Base-by-base conservation (phyloP, 1,140 invertebrate genomes). In the Pseudomyrmex dendroicus region DNA sequence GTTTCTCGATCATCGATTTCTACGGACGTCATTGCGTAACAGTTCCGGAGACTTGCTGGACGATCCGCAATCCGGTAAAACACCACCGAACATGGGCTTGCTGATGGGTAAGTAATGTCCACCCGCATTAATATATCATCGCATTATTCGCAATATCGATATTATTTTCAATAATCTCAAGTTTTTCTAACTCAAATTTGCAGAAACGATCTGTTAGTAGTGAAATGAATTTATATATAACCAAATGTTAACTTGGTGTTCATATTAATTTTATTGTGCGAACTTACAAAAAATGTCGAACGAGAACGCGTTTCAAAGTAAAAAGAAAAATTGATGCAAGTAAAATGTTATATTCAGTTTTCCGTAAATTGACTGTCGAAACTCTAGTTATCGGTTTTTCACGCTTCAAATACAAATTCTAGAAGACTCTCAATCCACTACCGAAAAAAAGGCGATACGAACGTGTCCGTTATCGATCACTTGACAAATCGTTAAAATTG, bases 11-110 rank as follows among this genome's bases (percentile, higher is more conserved):
- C 10, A 63, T 46, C 7, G 17, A 73, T 86, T 86, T 84, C 8
- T 66, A 83, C 82, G 86, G 96, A 35, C 89, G 0, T n/a, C 10
- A 56, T 61, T 20, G 56, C 61, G 13, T 70, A 85, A 44, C 22
- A 92, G 91, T 96, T 95, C 96, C 52, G 96, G 95, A 88, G 97
- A 96, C 93, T 95, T 94, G 22, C 89, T 90, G 67, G 89, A 90
- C 74, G 89, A 91, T 17, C 91, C 92, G 57, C 89, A 93, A 44
- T 87, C 91, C 8, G 92, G 93, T 67, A 95, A 95, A 91, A 89
- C 90, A 68, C 89, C 93, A 1, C 92, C 93, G 72, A 92, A 90
- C 74, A 86, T 96, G 68, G 92, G 93, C 85, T 87, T 95, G 15
- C 92, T 94, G 85, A 92, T 95, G 86, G 94, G 94, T 95, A 86